Conservation (phyloP, 2,888 invertebrate genomes). For the Parnassius smintheus region DNA sequence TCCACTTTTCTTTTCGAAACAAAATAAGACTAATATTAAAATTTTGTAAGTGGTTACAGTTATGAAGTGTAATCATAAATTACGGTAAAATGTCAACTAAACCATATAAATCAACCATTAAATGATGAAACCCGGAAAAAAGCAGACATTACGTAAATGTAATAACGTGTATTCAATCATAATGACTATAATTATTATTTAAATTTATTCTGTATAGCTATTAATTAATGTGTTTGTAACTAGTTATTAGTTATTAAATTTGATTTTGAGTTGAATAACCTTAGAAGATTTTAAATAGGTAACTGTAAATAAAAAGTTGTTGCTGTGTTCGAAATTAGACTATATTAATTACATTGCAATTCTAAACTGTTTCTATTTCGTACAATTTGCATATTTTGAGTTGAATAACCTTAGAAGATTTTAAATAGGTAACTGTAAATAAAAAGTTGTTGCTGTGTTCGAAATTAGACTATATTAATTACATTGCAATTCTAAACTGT, state of each 20-base stretch:
- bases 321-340: background rate
- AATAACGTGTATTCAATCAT: no score
- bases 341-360: constrained; percentile 4
- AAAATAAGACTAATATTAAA: no score
- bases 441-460: background rate
- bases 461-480: constrained; percentile 1
- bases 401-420: background rate
- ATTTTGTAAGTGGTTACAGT: no score
- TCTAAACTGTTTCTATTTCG: constrained; percentile 17
- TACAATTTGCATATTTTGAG: constrained; percentile 22
- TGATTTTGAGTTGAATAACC: background rate
- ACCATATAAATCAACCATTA: no score
- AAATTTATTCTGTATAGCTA: no score
- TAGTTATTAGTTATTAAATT: background rate
- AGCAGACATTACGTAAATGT: no score
- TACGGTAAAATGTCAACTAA: no score
- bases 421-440: background rate
- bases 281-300: background rate
- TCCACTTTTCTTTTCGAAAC: no score
- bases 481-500: constrained; percentile 12
- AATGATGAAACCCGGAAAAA: no score
- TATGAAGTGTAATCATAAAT: no score
- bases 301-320: background rate
- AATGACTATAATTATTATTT: no score
- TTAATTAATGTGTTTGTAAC: no score